Evolutionary conservation across 2,113 vertebrate genomes (phyloP), one percentile per base, ranked within the genome.

Genomic region (Brachyhypopomus gauderio): DNA sequence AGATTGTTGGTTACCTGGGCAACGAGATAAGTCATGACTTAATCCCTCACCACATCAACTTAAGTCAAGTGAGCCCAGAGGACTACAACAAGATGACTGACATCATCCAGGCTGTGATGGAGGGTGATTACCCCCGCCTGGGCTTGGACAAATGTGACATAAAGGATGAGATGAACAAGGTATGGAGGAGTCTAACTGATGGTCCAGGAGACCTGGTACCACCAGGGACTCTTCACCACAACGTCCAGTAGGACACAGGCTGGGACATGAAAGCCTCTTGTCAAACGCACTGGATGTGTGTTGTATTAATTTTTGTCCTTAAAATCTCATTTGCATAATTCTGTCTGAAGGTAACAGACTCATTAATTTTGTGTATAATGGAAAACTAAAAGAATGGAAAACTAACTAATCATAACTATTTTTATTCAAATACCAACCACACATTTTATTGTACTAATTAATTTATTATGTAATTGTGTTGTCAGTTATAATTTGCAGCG

Each of bases 161-260:
- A 52, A 94, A 96, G 91, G 94, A 95, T 55, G 98, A 99, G 81
- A 94, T 99, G 78, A 89, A 97, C 84, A 96, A 99, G 96, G 98
- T 98, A 78, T 86, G 88, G 85, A 88, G 87, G 84, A 52, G 23
- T 66, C 4, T 30, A 48, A 56, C 52, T 19, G 60, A 56, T 27
- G 34, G 52, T 23, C 55, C 14, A 14, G 34, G 7, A 81, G 55
- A 74, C 71, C 23, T 41, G 75, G 60, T 56, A 45, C 64, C 19
- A 64, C 27, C 41, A 52, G 78, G 62, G n/a, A 48, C 20, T 62
- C 8, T n/a, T 71, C 67, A 63, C 23, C 59, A 19, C 1, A 71
- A 58, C 66, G 56, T 72, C 25, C 55, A 69, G 74, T 72, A 48
- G 38, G 63, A 76, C 23, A 25, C 48, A 7, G 3, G 3, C 12